Evolutionary conservation across 2,888 invertebrate genomes (phyloP), one percentile per base, ranked within the genome.

Genomic region (Helobdella robusta): DNA sequence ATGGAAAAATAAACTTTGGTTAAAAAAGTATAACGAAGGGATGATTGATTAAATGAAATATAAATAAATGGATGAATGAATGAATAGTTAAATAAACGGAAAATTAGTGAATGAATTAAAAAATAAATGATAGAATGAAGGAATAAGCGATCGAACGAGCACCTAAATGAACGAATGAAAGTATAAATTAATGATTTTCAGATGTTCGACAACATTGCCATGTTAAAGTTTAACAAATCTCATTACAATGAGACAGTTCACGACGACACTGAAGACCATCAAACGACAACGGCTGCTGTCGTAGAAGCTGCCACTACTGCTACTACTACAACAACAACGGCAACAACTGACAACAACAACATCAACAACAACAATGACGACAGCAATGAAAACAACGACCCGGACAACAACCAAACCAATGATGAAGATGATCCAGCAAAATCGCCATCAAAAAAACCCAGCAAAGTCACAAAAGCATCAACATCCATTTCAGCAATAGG

Each of bases 171-270:
- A 25, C 5, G 20, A 56, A 28, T 30, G 3, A 28, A 11, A 23
- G 23, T 23, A 18, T 36, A n/a, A 35, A 34, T 2, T 5, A 8
- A 23, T 2, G n/a, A 34, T 6, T 68, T 71, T 20, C 78, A 88
- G 86, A 92, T 93, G 90, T 93, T 89, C 78, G 91, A 92, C 78
- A 92, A 92, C 75, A 86, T 93, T 35, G 86, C 87, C 72, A 84
- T 86, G 23, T 81, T 93, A 68, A 83, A 85, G 35, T 82, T 92
- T 71, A 83, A 83, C 30, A 83, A n/a, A n/a, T n/a, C n/a, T n/a
- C n/a, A n/a, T n/a, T n/a, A n/a, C n/a, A n/a, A n/a, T n/a, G n/a
- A n/a, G n/a, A n/a, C n/a, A n/a, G n/a, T n/a, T n/a, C n/a, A n/a
- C n/a, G n/a, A n/a, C n/a, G n/a, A n/a, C n/a, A n/a, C n/a, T n/a